Evolutionary conservation across 2,113 vertebrate genomes (phyloP).

Genomic region (Corvus moneduloides): DNA sequence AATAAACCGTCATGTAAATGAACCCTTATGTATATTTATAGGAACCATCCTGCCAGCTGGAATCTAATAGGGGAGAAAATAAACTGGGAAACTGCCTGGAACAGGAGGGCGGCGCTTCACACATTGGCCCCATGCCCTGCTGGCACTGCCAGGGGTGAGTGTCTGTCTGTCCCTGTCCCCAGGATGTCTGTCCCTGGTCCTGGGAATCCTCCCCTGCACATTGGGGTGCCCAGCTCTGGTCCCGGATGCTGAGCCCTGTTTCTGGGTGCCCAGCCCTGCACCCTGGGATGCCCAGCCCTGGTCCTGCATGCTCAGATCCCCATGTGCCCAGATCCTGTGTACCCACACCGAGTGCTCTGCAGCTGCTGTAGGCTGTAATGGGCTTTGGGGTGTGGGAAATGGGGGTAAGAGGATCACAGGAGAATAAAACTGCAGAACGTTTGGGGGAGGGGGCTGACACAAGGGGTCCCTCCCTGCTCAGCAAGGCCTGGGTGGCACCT

Average conservation of each 20-base stretch:
- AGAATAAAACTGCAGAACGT: fast-evolving
- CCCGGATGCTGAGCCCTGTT: neutral
- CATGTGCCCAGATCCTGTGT: neutral
- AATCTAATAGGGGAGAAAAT: slow-evolving; percentile 47
- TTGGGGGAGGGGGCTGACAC: neutral
- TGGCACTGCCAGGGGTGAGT: neutral
- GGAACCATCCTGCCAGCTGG: slow-evolving; percentile 55
- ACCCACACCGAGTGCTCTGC: neutral
- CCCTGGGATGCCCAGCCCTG: neutral
- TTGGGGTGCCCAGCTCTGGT: neutral
- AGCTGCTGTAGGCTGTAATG: neutral
- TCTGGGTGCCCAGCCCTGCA: no score
- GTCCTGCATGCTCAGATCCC: neutral
- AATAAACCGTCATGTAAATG: slow-evolving; percentile 48
- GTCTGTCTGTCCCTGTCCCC: neutral
- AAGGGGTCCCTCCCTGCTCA: fast-evolving
- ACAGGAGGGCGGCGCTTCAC: neutral
- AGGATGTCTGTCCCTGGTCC: neutral
- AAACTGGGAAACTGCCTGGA: slow-evolving; percentile 48
- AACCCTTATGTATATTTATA: slow-evolving; percentile 57
- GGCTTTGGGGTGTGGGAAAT: neutral
- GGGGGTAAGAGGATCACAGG: no score
- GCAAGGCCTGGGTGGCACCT: neutral
- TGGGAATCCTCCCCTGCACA: neutral
- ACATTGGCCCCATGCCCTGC: neutral